A percentile compares a stretch with the other conserved stretches of the same genome.
Evolutionary conservation across 1,140 invertebrate species (phyloP).

Genomic region (Trypoxylus dichotomus): DNA sequence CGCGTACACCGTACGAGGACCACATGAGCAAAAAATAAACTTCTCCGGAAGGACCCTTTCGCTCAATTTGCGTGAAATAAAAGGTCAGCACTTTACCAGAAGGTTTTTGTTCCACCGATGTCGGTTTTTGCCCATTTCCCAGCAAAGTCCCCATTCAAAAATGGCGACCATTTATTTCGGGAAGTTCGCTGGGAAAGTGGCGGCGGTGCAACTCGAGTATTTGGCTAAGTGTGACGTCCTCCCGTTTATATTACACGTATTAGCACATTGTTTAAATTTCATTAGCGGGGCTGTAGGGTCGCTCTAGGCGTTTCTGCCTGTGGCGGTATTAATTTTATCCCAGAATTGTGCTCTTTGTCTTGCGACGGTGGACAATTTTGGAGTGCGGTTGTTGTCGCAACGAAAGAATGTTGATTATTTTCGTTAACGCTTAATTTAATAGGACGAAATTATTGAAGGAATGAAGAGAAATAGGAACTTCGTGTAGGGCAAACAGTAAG

Average conservation of each 20-base stretch:
- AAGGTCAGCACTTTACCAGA: constrained; percentile 12
- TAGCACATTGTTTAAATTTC: constrained; percentile 24
- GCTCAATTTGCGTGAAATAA: constrained; percentile 16
- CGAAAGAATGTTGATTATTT: constrained; percentile 20
- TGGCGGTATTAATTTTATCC: neutral
- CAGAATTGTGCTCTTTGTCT: neutral
- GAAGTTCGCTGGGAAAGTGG: neutral
- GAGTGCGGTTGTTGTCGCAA: neutral
- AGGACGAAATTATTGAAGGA: neutral
- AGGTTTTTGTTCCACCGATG: neutral
- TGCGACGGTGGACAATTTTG: neutral
- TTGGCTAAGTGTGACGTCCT: neutral
- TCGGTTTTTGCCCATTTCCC: neutral
- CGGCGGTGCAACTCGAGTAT: neutral
- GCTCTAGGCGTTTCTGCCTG: neutral
- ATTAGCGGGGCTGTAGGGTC: neutral
- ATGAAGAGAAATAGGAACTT: neutral
- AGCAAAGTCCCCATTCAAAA: neutral
- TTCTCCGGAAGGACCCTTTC: neutral
- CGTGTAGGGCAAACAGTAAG: too few species aligned
- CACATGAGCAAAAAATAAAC: neutral
- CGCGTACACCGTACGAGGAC: neutral
- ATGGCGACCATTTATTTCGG: neutral
- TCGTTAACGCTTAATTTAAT: constrained; percentile 11
- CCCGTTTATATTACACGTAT: constrained; percentile 8